Conservation (phyloP, 2,113 vertebrate species). For the Chlorodrepanis virens region DNA sequence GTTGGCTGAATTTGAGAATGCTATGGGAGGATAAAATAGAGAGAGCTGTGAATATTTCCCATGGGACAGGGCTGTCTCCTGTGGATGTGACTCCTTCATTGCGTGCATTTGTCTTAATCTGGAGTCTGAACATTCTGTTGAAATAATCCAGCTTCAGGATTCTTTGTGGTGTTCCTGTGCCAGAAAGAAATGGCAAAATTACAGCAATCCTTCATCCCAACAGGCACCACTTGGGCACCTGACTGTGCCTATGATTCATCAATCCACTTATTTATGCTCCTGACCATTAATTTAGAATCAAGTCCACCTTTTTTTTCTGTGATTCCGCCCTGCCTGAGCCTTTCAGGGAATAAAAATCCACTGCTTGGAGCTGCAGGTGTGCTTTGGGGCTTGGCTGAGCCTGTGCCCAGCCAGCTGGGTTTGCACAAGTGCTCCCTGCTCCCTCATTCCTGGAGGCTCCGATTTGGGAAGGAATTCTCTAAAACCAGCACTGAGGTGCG, state of each 20-base stretch:
- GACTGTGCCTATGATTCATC: rapidly evolving
- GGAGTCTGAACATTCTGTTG: neutral
- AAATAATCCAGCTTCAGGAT: neutral
- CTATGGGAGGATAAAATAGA: neutral
- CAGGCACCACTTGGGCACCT: neutral
- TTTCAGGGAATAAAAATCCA: neutral
- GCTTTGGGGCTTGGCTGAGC: neutral
- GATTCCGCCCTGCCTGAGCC: neutral
- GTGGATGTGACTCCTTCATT: rapidly evolving
- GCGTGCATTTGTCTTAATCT: neutral
- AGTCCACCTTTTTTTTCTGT: neutral
- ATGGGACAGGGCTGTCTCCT: neutral
- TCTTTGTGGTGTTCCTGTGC: neutral
- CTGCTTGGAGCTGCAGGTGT: neutral
- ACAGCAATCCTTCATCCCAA: rapidly evolving
- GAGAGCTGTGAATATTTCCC: neutral
- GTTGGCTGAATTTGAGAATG: neutral
- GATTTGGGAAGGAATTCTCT: neutral
- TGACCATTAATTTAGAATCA: neutral
- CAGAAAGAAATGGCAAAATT: neutral
- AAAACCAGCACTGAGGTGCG: neutral
- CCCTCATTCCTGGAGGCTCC: neutral
- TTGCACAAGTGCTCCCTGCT: neutral
- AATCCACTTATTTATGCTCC: neutral
- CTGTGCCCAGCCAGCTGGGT: neutral